Evolutionary conservation across 2,797 vertebrate species (phyloP).

Genomic region (Heterohyrax brucei): DNA sequence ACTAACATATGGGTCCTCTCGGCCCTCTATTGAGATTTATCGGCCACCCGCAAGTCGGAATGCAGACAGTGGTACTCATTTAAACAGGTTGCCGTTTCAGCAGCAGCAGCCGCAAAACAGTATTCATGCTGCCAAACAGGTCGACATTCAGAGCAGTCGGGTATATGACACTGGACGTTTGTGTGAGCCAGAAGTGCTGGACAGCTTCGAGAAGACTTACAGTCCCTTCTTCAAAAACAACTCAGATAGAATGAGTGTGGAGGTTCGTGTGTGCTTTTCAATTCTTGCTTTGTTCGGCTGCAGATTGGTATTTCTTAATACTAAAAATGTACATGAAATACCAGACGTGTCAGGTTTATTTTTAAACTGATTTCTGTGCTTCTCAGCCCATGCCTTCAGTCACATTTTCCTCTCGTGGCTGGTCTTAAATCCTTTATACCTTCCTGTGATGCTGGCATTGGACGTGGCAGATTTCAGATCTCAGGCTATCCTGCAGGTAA

Average conservation of each 20-base stretch:
- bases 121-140: conserved; percentile 83
- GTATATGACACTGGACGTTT: conserved; percentile 88
- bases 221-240: conserved; percentile 88
- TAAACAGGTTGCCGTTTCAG: conserved; percentile 88
- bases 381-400: not conserved
- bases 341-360: not conserved
- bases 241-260: conserved; percentile 89
- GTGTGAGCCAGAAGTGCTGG: conserved; percentile 90
- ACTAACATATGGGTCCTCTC: conserved; percentile 89
- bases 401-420: not conserved
- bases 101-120: conserved; percentile 82
- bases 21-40: conserved; percentile 93
- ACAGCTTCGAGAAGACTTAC: conserved; percentile 90
- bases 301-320: conserved; percentile 3
- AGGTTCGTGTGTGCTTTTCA: conserved; percentile 89
- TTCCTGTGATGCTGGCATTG: not conserved
- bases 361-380: conserved; percentile 26
- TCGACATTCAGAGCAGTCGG: conserved; percentile 87
- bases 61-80: conserved; percentile 82
- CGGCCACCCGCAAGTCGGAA: conserved; percentile 91
- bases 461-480: not conserved
- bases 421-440: not conserved
- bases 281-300: conserved; percentile 7
- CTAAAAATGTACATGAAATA: not conserved
- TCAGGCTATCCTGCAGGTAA: not conserved